Conservation (phyloP, 2,888 invertebrate species). For the Elaeidobius kamerunicus region DNA sequence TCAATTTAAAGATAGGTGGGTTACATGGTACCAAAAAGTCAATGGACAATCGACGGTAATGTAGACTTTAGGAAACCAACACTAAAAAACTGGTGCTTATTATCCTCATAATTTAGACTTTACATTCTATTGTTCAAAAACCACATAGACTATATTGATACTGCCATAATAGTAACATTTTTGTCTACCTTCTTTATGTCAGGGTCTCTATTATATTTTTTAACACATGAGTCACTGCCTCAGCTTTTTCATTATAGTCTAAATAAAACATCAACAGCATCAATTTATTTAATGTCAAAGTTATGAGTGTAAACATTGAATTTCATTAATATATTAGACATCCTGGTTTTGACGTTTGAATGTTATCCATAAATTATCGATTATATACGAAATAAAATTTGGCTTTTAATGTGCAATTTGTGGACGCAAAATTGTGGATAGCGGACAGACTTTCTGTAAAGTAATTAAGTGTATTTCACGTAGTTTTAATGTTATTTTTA, state of each 20-base stretch:
- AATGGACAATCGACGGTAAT: background rate
- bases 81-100: background rate
- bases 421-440: constrained; percentile 3
- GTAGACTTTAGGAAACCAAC: background rate
- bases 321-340: background rate
- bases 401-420: constrained; percentile 2
- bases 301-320: background rate
- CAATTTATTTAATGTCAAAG: background rate
- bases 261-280: too few species aligned
- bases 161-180: constrained; percentile 4
- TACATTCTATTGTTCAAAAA: background rate
- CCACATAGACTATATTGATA: background rate
- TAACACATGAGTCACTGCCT: too few species aligned
- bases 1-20: too few species aligned
- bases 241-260: too few species aligned
- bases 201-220: background rate
- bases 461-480: constrained; percentile 3
- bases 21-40: background rate
- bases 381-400: background rate
- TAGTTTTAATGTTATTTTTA: constrained; percentile 7
- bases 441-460: constrained; percentile 4
- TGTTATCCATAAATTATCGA: constrained; percentile 3
- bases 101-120: too few species aligned
- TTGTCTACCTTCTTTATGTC: constrained; percentile 2
- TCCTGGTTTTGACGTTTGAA: constrained; percentile 6